Conservation (phyloP, 2,113 vertebrate species). For the Passerina amoena region DNA sequence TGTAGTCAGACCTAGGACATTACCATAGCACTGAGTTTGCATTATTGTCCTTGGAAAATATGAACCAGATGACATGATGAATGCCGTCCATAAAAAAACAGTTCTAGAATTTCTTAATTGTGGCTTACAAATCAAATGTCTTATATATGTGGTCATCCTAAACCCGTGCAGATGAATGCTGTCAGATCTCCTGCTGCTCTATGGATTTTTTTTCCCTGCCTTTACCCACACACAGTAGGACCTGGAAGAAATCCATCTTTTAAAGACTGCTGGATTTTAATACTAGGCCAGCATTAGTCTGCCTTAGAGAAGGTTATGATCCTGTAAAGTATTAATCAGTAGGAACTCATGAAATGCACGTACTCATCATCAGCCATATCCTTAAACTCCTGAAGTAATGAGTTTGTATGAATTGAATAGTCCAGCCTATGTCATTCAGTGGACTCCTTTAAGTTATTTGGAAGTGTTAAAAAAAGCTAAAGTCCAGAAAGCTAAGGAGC, state of each 20-base stretch:
- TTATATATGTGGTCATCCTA: conserved; percentile 23
- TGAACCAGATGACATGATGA: conserved; percentile 47
- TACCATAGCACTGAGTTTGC: not conserved
- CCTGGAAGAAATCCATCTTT: not conserved
- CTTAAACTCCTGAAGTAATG: not conserved
- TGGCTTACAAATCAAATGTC: conserved; percentile 44
- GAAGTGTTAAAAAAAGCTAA: not conserved
- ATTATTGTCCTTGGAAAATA: conserved; percentile 46
- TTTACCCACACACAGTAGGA: not conserved
- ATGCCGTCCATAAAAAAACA: conserved; percentile 1
- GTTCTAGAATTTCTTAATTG: conserved; percentile 60
- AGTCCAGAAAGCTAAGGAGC: not conserved
- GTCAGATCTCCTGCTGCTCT: not conserved
- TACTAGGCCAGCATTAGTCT: not conserved
- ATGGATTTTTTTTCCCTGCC: not conserved
- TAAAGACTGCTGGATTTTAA: not conserved
- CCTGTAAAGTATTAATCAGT: not conserved
- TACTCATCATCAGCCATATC: not conserved
- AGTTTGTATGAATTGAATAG: not conserved
- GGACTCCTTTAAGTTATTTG: not conserved
- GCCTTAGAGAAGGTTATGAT: not conserved
- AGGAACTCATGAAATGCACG: not conserved
- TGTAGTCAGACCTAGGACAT: not conserved
- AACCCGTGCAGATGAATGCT: not conserved
- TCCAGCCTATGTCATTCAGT: not conserved